Evolutionary conservation across 1,140 invertebrate genomes (phyloP).

Genomic region (Drosophila sproati): DNA sequence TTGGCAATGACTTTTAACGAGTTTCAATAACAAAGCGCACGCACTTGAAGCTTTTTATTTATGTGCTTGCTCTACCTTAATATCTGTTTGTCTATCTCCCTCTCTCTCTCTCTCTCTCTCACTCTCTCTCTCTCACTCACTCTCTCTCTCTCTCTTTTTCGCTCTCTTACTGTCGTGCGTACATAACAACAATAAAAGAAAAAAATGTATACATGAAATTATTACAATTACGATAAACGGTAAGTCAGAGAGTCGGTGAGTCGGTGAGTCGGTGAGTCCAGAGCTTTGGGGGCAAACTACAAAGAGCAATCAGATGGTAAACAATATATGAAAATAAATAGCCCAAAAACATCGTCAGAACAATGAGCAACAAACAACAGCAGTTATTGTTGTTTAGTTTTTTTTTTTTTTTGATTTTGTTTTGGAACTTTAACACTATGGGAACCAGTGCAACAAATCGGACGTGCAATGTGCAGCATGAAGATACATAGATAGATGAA

Average conservation of each 20-base stretch:
- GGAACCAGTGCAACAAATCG: constrained; percentile 38
- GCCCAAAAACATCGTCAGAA: constrained; percentile 14
- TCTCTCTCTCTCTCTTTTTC: constrained; percentile 5
- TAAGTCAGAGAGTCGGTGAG: constrained; percentile 18
- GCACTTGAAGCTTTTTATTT: constrained; percentile 79
- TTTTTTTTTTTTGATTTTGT: too few species aligned
- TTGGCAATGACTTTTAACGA: constrained; percentile 71
- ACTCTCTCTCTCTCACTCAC: not conserved
- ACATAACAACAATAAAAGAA: constrained; percentile 36
- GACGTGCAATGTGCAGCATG: constrained; percentile 35
- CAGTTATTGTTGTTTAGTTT: not conserved
- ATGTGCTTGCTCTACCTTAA: constrained; percentile 55
- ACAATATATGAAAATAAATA: constrained; percentile 23
- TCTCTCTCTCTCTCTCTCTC: not conserved
- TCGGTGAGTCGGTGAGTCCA: too few species aligned
- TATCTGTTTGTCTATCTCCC: constrained; percentile 36
- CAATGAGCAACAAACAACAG: constrained; percentile 40
- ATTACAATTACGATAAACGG: constrained; percentile 78
- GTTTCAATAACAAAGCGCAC: constrained; percentile 82
- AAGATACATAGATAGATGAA: constrained; percentile 19
- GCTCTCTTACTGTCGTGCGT: constrained; percentile 16
- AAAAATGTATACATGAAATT: constrained; percentile 67
- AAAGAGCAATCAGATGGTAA: constrained; percentile 45
- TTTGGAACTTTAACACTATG: constrained; percentile 14
- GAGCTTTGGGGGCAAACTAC: constrained; percentile 15